phyloP scores from a whole-genome alignment of 1,140 invertebrate genomes.

The Sycobia sp. region DNA sequence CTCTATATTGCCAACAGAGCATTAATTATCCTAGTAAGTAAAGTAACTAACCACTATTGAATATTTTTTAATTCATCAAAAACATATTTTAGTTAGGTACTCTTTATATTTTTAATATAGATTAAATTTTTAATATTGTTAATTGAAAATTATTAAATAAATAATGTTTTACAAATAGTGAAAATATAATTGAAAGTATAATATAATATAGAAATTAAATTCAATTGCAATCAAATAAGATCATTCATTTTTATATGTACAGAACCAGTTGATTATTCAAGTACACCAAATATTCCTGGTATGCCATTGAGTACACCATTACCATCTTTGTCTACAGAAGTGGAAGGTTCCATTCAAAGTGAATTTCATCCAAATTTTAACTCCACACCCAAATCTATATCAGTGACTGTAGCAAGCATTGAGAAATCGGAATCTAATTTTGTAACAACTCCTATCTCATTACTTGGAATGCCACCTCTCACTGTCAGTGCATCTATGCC shows the following conservation, averaged over 20 bases:
- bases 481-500: conserved; percentile 78
- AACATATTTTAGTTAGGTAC: too few relatives aligned
- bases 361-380: conserved; percentile 34
- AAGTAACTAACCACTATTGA: too few relatives aligned
- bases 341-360: not conserved
- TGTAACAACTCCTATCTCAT: conserved; percentile 73
- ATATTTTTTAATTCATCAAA: too few relatives aligned
- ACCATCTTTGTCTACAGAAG: conserved; percentile 43
- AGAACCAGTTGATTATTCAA: conserved; percentile 40
- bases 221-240: not conserved
- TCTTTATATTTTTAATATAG: not conserved
- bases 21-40: conserved; percentile 45
- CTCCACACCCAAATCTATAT: conserved; percentile 29
- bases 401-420: conserved; percentile 32
- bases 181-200: conserved; percentile 3
- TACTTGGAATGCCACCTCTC: conserved; percentile 81
- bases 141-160: too few relatives aligned
- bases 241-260: conserved; percentile 36
- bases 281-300: conserved; percentile 65
- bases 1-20: conserved; percentile 37
- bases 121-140: too few relatives aligned
- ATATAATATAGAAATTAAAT: not conserved
- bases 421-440: conserved; percentile 49
- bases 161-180: too few relatives aligned
- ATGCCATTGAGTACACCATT: conserved; percentile 65